Evolutionary conservation across 2,888 invertebrate species (phyloP).

Genomic region (Scaptomyza parva): DNA sequence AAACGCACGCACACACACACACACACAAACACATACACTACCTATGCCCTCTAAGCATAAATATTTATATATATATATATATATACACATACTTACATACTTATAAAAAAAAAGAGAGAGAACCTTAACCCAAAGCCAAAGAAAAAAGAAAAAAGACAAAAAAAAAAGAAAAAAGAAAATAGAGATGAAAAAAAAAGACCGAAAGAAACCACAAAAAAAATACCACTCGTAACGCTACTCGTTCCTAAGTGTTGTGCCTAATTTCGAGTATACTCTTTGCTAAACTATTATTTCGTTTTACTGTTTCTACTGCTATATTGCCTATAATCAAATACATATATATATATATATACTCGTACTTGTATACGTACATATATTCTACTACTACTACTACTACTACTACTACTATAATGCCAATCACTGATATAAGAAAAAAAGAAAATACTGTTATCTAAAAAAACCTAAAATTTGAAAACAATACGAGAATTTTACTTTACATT

Average conservation of each 20-base stretch:
- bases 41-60: constrained; percentile 16
- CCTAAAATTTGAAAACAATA: constrained; percentile 55
- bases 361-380: constrained; percentile 43
- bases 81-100: constrained; percentile 9
- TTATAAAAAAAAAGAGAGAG: constrained; percentile 12
- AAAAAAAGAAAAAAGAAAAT: constrained; percentile 10
- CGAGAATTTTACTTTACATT: constrained; percentile 82
- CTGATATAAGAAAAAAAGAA: constrained; percentile 40
- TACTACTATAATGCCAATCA: constrained; percentile 39
- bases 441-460: constrained; percentile 42
- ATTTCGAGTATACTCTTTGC: constrained; percentile 71
- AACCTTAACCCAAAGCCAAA: constrained; percentile 25
- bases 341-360: constrained; percentile 45
- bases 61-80: constrained; percentile 1
- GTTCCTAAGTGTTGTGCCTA: constrained; percentile 74
- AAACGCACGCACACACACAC: constrained; percentile 18
- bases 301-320: constrained; percentile 71
- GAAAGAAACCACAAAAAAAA: constrained; percentile 24
- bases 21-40: constrained; percentile 14
- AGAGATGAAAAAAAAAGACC: constrained; percentile 1
- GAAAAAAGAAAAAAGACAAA: constrained; percentile 13
- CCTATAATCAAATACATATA: constrained; percentile 54
- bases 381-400: neutral
- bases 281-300: constrained; percentile 66
- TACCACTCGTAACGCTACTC: constrained; percentile 64